These are phyloP conservation scores for Acleris emargana DNA, from an alignment of 2,888 invertebrate species.

Conservation along the genomic window DNA sequence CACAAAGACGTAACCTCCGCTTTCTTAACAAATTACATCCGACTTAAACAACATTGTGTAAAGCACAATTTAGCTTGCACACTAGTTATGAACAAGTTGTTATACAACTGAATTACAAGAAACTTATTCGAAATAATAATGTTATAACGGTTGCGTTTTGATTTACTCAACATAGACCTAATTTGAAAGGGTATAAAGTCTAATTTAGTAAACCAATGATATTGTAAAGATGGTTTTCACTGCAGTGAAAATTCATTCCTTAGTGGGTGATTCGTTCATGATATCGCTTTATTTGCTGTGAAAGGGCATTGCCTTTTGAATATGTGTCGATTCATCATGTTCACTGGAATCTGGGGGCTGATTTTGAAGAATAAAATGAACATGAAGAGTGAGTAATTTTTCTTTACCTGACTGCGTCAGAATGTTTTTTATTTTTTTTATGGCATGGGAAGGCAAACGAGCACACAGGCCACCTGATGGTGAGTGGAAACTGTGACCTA, in stretches of 20 bases:
- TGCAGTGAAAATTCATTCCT: constrained; percentile 25
- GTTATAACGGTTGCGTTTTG: not conserved
- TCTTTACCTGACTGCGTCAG: too few species aligned
- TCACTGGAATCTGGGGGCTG: constrained; percentile 26
- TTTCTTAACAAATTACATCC: not conserved
- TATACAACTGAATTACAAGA: not conserved
- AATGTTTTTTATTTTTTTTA: too few species aligned
- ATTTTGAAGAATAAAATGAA: constrained; percentile 25
- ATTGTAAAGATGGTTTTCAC: not conserved
- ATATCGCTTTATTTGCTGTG: not conserved
- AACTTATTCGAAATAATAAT: not conserved
- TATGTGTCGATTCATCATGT: constrained; percentile 31
- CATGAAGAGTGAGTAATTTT: constrained; percentile 19
- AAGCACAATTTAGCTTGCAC: constrained; percentile 6
- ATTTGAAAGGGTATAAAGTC: not conserved
- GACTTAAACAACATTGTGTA: not conserved
- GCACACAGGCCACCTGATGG: too few species aligned
- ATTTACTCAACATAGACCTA: not conserved
- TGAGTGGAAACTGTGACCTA: too few species aligned
- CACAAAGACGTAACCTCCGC: constrained; percentile 15
- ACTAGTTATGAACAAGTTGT: not conserved
- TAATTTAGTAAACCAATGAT: not conserved
- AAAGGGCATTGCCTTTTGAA: not conserved
- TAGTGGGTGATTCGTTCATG: not conserved
- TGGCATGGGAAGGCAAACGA: too few species aligned